These are phyloP conservation scores for Falco rusticolus DNA, from an alignment of 2,797 vertebrate genomes.

Conservation along the genomic window DNA sequence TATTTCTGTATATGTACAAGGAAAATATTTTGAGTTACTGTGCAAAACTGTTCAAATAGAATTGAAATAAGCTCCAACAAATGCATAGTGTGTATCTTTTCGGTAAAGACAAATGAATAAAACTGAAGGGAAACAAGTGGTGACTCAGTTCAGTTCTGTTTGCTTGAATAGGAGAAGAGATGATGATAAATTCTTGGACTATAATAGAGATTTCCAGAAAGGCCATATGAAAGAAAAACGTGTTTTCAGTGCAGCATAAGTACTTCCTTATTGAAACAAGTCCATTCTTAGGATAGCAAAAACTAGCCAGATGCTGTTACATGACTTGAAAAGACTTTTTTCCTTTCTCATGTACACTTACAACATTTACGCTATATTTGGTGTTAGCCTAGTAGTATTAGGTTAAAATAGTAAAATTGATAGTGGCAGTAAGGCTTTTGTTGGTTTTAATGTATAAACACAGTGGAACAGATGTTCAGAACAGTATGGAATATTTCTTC, in stretches of 20 bases:
- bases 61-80: neutral
- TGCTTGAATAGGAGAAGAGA: neutral
- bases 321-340: neutral
- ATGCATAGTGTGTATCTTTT: neutral
- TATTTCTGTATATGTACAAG: neutral
- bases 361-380: neutral
- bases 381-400: neutral
- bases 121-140: neutral
- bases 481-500: conserved; percentile 19
- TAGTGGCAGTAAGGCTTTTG: neutral
- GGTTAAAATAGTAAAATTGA: neutral
- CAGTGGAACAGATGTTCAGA: conserved; percentile 42
- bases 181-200: neutral
- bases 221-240: neutral
- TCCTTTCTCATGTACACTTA: neutral
- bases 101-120: neutral
- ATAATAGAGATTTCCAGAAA: neutral
- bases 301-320: neutral
- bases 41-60: neutral
- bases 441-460: neutral
- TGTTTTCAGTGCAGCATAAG: neutral
- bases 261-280: neutral
- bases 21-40: neutral
- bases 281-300: neutral
- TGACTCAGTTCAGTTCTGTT: conserved; percentile 1